Conservation (phyloP, 2,797 vertebrate species). For the Muscicapa striata region DNA sequence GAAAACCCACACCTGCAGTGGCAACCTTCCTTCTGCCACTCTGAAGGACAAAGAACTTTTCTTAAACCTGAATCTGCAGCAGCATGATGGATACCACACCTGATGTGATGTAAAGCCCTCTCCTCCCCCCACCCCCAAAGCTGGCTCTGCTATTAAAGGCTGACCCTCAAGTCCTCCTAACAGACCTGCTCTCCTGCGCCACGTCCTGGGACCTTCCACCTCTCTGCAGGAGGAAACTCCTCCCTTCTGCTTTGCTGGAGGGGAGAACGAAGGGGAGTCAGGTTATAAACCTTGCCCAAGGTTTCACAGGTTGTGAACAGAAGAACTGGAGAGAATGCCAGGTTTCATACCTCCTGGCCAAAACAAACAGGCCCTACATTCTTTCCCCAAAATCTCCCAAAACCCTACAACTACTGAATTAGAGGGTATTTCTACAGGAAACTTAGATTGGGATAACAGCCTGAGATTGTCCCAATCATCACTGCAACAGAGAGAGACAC, state of each 20-base stretch:
- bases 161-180: constrained; percentile 37
- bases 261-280: constrained; percentile 31
- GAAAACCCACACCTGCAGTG: not conserved
- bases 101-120: not conserved
- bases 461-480: not conserved
- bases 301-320: constrained; percentile 24
- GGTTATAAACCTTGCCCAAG: constrained; percentile 38
- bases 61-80: not conserved
- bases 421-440: not conserved
- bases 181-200: constrained; percentile 48
- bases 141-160: constrained; percentile 13
- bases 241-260: constrained; percentile 54
- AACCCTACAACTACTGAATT: not conserved
- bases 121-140: not conserved
- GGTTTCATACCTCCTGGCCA: not conserved
- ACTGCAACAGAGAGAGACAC: not conserved
- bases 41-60: not conserved
- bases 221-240: constrained; percentile 47
- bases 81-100: not conserved
- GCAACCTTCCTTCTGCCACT: not conserved
- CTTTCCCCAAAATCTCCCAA: constrained; percentile 4
- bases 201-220: constrained; percentile 52
- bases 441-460: not conserved
- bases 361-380: not conserved
- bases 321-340: constrained; percentile 24